Percentiles rank a stretch among this genome's conserved stretches.
phyloP scores from a whole-genome alignment of 2,888 invertebrate species.

The Panopea generosa region DNA sequence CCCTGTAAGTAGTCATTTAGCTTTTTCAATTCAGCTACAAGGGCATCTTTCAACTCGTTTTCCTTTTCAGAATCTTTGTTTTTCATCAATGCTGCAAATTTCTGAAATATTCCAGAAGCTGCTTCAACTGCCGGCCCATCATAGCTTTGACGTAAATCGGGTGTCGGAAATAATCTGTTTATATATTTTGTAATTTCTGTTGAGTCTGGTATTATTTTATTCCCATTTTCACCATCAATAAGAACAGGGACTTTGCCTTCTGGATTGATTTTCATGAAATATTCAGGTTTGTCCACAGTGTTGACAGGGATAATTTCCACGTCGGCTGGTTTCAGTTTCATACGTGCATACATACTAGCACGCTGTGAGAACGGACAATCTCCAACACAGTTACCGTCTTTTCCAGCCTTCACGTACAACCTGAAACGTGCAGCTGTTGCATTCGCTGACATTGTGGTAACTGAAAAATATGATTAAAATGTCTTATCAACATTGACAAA shows the following conservation, averaged over 20 bases:
- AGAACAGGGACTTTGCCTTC: conserved; percentile 71
- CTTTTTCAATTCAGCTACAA: conserved; percentile 62
- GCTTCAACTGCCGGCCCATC: conserved; percentile 60
- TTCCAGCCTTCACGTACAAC: conserved; percentile 70
- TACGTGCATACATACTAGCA: conserved; percentile 58
- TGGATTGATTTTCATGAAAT: conserved; percentile 63
- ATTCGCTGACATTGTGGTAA: conserved; percentile 16
- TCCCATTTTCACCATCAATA: conserved; percentile 53
- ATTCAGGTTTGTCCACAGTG: conserved; percentile 62
- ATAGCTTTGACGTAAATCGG: conserved; percentile 38
- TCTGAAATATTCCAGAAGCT: conserved; percentile 62
- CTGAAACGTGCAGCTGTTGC: conserved; percentile 52
- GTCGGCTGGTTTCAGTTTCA: conserved; percentile 54
- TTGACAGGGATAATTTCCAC: conserved; percentile 59
- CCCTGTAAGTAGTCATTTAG: conserved; percentile 59
- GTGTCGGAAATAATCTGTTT: conserved; percentile 40
- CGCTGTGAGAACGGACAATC: conserved; percentile 74
- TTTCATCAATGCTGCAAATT: conserved; percentile 67
- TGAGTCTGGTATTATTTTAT: conserved; percentile 65
- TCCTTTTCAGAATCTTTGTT: conserved; percentile 61
- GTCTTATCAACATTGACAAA: no score
- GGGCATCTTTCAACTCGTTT: conserved; percentile 46
- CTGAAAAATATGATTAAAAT: not conserved
- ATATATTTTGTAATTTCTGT: conserved; percentile 67
- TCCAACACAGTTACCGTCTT: conserved; percentile 65